These are phyloP conservation scores for Machimus rusticus DNA, from an alignment of 2,888 invertebrate genomes.

Conservation along the genomic window DNA sequence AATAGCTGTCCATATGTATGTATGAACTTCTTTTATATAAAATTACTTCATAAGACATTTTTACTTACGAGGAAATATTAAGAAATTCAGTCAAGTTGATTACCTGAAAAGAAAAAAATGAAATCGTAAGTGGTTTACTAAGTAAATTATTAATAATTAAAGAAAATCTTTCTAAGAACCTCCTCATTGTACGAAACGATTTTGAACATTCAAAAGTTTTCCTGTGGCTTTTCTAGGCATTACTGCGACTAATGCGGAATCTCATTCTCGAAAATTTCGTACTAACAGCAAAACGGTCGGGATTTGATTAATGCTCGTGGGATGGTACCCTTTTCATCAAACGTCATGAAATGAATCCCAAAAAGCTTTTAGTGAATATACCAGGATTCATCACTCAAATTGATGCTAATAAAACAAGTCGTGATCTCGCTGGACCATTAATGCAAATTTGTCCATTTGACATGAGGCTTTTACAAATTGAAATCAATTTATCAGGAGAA, in stretches of 20 bases:
- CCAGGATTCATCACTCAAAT: conserved; percentile 28
- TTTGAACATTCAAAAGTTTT: not conserved
- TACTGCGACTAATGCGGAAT: not conserved
- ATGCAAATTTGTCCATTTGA: conserved; percentile 32
- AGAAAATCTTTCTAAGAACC: not conserved
- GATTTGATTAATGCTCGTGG: conserved; percentile 24
- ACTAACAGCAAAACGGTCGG: not conserved
- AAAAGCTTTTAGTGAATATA: conserved; percentile 24
- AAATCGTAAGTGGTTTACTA: not conserved
- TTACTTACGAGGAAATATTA: not conserved
- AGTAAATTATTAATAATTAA: not conserved
- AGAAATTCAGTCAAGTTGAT: not conserved
- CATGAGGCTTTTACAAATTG: conserved; percentile 27
- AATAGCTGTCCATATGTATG: too few species aligned
- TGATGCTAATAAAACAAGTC: conserved; percentile 21
- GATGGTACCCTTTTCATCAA: conserved; percentile 25
- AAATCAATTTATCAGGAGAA: conserved; percentile 13
- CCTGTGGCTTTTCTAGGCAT: not conserved
- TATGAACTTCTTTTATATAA: not conserved
- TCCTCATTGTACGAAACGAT: not conserved
- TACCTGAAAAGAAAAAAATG: not conserved
- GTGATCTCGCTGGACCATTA: not conserved
- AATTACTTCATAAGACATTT: not conserved
- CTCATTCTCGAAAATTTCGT: not conserved
- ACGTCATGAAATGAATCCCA: conserved; percentile 11